Percentiles rank a stretch among this genome's conserved stretches.
Evolutionary conservation across 2,888 invertebrate species (phyloP).

Genomic region (Lepidonotus clava): DNA sequence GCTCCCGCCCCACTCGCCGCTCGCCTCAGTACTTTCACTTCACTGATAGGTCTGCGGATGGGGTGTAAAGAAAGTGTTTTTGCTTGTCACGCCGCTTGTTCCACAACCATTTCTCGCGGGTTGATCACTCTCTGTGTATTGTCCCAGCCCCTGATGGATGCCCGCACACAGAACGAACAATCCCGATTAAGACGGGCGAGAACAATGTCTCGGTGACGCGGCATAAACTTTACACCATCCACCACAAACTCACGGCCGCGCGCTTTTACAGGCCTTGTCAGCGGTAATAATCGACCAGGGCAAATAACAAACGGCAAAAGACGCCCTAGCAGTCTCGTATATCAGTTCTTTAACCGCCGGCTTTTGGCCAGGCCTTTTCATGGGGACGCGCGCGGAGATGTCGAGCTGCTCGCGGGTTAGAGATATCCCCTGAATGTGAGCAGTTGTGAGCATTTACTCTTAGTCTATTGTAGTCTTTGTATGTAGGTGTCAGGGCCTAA

Average conservation of each 20-base stretch:
- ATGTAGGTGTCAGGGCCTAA: conserved; percentile 26
- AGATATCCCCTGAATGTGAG: conserved; percentile 15
- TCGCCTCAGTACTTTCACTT: too few relatives aligned
- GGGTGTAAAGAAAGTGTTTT: too few relatives aligned
- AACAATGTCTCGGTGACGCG: neutral
- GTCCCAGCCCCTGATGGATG: neutral
- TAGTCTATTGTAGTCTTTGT: conserved; percentile 18
- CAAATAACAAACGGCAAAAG: neutral
- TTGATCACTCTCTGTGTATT: neutral
- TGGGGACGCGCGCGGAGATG: neutral
- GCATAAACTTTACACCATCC: neutral
- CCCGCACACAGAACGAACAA: neutral
- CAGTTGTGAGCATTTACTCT: conserved; percentile 1
- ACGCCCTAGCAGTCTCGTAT: neutral
- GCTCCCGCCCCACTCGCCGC: neutral
- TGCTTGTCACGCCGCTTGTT: too few relatives aligned
- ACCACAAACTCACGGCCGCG: too few relatives aligned
- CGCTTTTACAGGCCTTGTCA: neutral
- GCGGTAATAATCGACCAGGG: neutral
- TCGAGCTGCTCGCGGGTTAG: neutral
- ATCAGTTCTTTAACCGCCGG: neutral
- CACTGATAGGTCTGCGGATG: too few relatives aligned
- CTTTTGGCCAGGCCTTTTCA: neutral
- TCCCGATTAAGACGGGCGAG: neutral
- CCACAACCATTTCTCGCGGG: too few relatives aligned